Evolutionary conservation across 2,797 vertebrate species (phyloP).

Genomic region (Phylloscopus collybita): DNA sequence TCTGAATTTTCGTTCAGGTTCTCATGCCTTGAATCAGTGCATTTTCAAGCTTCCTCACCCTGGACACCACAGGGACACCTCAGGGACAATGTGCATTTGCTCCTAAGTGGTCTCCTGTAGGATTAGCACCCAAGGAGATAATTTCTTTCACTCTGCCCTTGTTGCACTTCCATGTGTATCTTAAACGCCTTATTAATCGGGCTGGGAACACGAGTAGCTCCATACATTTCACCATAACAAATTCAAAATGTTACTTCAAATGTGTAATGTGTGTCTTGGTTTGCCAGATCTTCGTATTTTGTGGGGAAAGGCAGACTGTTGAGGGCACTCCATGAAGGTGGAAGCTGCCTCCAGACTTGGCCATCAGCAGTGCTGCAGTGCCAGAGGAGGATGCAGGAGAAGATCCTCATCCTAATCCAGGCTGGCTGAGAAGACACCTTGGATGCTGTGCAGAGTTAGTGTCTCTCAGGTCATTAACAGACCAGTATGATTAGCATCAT

Average conservation of each 20-base stretch:
- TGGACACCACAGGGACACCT: background rate
- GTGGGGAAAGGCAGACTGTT: background rate
- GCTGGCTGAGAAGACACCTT: background rate
- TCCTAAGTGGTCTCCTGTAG: background rate
- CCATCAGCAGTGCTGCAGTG: background rate
- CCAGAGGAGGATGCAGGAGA: background rate
- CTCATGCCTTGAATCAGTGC: accelerated
- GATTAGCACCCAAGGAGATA: too few relatives aligned
- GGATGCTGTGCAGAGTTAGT: background rate
- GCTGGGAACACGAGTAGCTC: background rate
- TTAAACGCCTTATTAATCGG: background rate
- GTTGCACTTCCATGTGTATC: background rate
- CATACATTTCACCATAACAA: background rate
- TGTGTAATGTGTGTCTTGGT: background rate
- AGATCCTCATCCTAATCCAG: background rate
- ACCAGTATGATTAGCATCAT: background rate
- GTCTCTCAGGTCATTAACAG: background rate
- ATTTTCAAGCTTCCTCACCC: background rate
- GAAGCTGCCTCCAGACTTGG: background rate
- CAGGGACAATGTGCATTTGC: background rate
- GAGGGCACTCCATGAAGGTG: background rate
- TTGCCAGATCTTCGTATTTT: background rate
- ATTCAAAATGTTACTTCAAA: background rate
- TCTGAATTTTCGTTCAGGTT: background rate
- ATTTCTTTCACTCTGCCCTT: background rate